A percentile compares a stretch with the other conserved stretches of the same genome.
phyloP scores from a whole-genome alignment of 2,888 invertebrate species.

The Caenorhabditis japonica region DNA sequence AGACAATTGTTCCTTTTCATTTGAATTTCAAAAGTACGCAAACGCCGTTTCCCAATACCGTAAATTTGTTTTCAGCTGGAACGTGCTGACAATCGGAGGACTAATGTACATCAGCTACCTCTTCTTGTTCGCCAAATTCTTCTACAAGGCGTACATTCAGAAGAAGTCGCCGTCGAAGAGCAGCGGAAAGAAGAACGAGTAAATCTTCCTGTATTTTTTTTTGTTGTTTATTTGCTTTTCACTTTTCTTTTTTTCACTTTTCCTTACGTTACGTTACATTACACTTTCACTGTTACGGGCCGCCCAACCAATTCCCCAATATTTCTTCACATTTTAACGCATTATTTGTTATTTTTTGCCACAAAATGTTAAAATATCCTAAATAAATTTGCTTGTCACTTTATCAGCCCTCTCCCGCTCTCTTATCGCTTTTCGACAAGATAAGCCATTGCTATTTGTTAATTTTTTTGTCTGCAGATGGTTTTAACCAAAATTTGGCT shows the following conservation, averaged over 20 bases:
- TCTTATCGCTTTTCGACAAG: neutral
- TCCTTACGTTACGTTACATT: slow-evolving; percentile 3
- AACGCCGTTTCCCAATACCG: no score
- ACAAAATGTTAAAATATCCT: slow-evolving; percentile 26
- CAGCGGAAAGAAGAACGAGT: slow-evolving; percentile 10
- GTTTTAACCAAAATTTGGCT: slow-evolving; percentile 56
- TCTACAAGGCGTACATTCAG: slow-evolving; percentile 88
- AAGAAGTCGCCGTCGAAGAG: slow-evolving; percentile 56
- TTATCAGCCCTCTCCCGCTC: neutral
- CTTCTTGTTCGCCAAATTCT: slow-evolving; percentile 91
- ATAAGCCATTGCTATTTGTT: neutral
- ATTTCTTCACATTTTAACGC: neutral
- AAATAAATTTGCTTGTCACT: slow-evolving; percentile 1
- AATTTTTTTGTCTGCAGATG: slow-evolving; percentile 28
- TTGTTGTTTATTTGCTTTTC: no score
- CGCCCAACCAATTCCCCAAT: neutral
- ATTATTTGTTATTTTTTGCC: neutral
- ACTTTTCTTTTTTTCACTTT: slow-evolving; percentile 3
- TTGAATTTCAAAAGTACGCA: no score
- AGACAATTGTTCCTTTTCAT: no score
- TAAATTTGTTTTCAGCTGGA: slow-evolving; percentile 75
- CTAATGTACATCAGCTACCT: slow-evolving; percentile 94
- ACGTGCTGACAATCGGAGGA: slow-evolving; percentile 70
- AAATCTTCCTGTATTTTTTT: neutral
- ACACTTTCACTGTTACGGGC: slow-evolving; percentile 36